phyloP scores from a whole-genome alignment of 2,113 vertebrate genomes.

The Psittacula cyanocephala region DNA sequence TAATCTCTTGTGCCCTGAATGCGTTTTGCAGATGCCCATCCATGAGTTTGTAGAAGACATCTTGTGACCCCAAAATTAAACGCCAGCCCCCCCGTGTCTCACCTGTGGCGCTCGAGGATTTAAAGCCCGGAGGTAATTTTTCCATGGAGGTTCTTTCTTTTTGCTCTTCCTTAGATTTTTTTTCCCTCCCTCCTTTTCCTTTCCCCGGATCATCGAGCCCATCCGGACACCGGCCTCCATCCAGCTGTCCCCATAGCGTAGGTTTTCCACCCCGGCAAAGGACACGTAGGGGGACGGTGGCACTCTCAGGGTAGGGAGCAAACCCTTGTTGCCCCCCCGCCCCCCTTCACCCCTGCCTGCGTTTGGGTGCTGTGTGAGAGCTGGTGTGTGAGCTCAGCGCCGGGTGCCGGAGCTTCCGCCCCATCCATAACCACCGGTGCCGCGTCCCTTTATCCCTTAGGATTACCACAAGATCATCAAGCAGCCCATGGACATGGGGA shows the following conservation, averaged over 20 bases:
- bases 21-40: constrained; percentile 83
- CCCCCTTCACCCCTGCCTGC: background rate
- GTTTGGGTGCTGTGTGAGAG: background rate
- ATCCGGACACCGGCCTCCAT: background rate
- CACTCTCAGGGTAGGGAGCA: background rate
- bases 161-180: background rate
- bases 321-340: background rate
- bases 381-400: background rate
- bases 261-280: background rate
- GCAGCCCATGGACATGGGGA: constrained; percentile 94
- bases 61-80: constrained; percentile 59
- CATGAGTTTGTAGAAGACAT: constrained; percentile 80
- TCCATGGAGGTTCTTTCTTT: background rate
- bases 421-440: background rate
- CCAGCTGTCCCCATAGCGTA: background rate
- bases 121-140: constrained; percentile 66
- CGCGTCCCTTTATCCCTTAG: constrained; percentile 46
- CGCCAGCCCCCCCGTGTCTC: constrained; percentile 37
- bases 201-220: background rate
- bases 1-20: constrained; percentile 78
- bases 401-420: background rate
- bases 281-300: background rate
- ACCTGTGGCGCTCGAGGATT: constrained; percentile 64
- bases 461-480: constrained; percentile 97
- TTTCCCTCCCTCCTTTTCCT: background rate